A percentile compares a stretch with the other conserved stretches of the same genome.
Conservation (phyloP, 1,140 invertebrate species). For the Procambarus virginalis region DNA sequence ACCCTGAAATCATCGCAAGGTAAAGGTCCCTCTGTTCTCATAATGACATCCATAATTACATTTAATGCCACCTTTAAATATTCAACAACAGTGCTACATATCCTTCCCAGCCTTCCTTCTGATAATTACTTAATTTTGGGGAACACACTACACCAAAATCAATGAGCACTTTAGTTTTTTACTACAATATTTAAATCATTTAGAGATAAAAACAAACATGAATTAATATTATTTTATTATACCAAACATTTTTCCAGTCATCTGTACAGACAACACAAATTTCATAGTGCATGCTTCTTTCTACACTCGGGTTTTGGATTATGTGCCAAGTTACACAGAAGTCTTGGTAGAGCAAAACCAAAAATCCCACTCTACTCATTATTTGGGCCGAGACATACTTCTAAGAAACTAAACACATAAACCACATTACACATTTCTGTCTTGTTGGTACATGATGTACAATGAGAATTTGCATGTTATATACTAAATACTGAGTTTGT, state of each 20-base stretch:
- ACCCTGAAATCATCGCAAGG: too few relatives aligned
- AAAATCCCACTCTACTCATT: background rate
- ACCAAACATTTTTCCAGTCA: conserved; percentile 40
- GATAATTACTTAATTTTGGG: too few relatives aligned
- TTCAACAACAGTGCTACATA: too few relatives aligned
- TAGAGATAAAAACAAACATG: background rate
- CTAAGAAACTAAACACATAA: conserved; percentile 12
- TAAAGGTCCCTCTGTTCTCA: too few relatives aligned
- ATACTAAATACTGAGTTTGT: background rate
- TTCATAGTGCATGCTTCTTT: conserved; percentile 4
- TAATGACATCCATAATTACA: too few relatives aligned
- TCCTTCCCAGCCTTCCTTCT: too few relatives aligned
- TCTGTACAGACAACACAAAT: conserved; percentile 38
- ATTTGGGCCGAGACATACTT: conserved; percentile 39
- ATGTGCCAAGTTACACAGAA: conserved; percentile 24
- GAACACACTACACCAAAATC: too few relatives aligned
- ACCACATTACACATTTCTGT: background rate
- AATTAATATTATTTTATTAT: conserved; percentile 32
- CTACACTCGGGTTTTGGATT: background rate
- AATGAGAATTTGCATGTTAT: background rate
- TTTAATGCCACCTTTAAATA: too few relatives aligned
- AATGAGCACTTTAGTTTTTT: too few relatives aligned
- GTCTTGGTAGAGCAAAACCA: background rate
- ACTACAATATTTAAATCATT: too few relatives aligned
- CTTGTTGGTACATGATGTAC: conserved; percentile 19